Base-by-base conservation (phyloP, 2,797 vertebrate genomes). In the Molossus molossus region DNA sequence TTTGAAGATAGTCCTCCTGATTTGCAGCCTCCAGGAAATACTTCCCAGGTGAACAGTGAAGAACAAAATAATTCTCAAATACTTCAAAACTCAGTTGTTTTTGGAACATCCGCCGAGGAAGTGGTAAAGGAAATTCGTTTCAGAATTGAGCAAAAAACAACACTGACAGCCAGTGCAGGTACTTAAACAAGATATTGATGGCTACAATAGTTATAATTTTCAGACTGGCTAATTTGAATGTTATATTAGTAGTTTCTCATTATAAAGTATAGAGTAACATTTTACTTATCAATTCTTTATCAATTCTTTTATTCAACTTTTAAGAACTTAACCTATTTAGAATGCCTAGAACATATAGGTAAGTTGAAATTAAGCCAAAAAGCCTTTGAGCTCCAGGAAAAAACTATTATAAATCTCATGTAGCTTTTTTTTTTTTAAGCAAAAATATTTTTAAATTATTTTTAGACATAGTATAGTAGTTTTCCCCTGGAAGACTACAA, bases 91-190 rank as follows among this genome's bases (percentile, higher is more conserved):
- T 95, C 93, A 0, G 77, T 99, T 97, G 98, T 99, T 91, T 99
- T 99, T 98, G 99, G 99, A 95, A 99, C 97, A 11, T 99, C 98
- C 96, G 98, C 99, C 1, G 99, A 99, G 94, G 99, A 99, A 97
- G 99, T 98, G 87, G 99, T 99, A 95, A 99, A 99, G 97, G 99
- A 99, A 98, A 99, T 99, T 98, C 99, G 99, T 73, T 99, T 99
- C 97, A 99, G 99, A 73, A 99, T 99, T 81, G 98, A 99, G 97
- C 99, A 99, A 98, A 99, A 99, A 98, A 99, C 99, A 53, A 98
- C 95, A 15, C 98, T 99, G 96, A 99, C 99, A 81, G 99, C 99
- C 93, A 99, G 99, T 96, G 99, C 99, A 98, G 99, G 99, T 99
- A 98, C 94, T 96, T 67, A 60, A 58, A 82, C 94, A 81, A 40